Conservation (phyloP, 2,797 vertebrate species). For the Oreonectes daqikongensis region DNA sequence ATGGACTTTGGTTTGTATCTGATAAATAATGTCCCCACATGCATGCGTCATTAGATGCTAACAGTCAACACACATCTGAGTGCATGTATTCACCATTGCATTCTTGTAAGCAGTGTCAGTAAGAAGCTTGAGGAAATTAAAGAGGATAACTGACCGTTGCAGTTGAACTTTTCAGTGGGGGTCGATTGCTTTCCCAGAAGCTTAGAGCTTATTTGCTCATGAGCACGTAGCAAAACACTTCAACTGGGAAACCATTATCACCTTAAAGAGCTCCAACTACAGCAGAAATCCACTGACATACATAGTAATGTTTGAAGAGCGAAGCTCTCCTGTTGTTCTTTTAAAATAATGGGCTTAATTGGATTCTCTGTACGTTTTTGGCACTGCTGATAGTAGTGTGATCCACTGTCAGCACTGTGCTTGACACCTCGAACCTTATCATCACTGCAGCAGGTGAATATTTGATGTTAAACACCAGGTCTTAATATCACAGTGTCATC, state of each 20-base stretch:
- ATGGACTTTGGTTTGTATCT: background rate
- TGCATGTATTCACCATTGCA: background rate
- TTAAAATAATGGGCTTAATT: constrained; percentile 5
- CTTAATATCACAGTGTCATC: background rate
- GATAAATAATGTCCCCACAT: background rate
- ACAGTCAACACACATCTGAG: background rate
- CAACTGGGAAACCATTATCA: constrained; percentile 35
- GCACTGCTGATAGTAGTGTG: background rate
- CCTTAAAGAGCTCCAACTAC: constrained; percentile 23
- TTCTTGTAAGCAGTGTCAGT: constrained; percentile 40
- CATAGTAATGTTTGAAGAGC: background rate
- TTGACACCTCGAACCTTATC: background rate
- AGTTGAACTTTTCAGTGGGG: constrained; percentile 38
- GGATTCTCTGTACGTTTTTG: constrained; percentile 14
- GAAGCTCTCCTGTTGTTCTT: background rate
- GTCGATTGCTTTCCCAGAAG: constrained; percentile 42
- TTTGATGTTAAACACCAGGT: constrained; percentile 20
- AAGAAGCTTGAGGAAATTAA: constrained; percentile 40
- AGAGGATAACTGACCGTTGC: constrained; percentile 37
- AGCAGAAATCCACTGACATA: constrained; percentile 21
- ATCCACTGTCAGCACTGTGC: background rate
- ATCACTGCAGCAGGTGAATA: background rate
- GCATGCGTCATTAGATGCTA: background rate
- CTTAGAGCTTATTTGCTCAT: constrained; percentile 18
- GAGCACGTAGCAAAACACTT: constrained; percentile 36